A percentile compares a stretch with the other conserved stretches of the same genome.
Conservation (phyloP, 2,797 vertebrate species). For the Loriculus beryllinus region DNA sequence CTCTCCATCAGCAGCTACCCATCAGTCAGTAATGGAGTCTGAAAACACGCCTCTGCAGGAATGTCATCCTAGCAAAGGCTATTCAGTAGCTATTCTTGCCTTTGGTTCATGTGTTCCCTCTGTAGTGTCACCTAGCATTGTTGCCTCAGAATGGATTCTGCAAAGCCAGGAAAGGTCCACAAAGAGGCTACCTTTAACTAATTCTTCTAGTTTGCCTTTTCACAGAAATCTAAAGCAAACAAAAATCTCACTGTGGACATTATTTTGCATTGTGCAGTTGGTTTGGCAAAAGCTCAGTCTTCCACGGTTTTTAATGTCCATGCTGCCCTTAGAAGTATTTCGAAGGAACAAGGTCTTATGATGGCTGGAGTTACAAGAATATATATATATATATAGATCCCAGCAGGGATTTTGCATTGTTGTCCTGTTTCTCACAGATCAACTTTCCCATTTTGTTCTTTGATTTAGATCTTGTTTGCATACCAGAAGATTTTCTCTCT, state of each 20-base stretch:
- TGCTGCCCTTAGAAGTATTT: not conserved
- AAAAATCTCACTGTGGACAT: not conserved
- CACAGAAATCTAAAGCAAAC: not conserved
- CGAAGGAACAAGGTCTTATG: not conserved
- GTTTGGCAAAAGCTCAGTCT: not conserved
- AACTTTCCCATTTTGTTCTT: not conserved
- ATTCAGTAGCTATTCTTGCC: accelerated
- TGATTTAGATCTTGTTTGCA: not conserved
- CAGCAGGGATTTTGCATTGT: not conserved
- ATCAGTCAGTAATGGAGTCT: not conserved
- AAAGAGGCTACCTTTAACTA: not conserved
- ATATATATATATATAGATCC: not conserved
- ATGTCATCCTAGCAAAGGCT: not conserved
- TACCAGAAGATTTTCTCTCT: not conserved
- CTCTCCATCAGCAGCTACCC: not conserved
- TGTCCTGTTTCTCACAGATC: not conserved
- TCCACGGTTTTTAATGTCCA: not conserved
- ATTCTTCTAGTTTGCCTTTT: not conserved
- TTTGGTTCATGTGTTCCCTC: accelerated
- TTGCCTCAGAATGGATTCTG: not conserved
- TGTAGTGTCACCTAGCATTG: too few species aligned
- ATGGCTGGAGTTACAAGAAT: not conserved
- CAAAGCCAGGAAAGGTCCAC: not conserved
- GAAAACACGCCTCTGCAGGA: not conserved
- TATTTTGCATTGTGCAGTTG: not conserved